A percentile compares a stretch with the other conserved stretches of the same genome.
These are phyloP conservation scores for Dipus sagitta DNA, from an alignment of 2,797 vertebrate species.

Conservation along the genomic window DNA sequence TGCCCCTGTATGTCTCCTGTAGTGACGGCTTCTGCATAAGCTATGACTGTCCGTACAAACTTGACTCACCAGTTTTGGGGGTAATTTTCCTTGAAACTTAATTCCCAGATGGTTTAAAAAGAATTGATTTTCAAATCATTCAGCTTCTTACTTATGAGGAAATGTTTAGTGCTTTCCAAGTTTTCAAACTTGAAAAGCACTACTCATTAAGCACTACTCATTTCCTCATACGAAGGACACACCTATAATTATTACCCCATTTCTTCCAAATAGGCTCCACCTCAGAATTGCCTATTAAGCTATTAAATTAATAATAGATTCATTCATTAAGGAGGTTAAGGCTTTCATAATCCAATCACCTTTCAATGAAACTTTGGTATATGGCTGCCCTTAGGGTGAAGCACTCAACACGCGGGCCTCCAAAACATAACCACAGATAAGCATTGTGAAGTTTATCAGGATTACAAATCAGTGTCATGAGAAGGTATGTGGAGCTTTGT, in stretches of 20 bases:
- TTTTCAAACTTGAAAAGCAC: neutral
- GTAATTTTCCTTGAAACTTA: neutral
- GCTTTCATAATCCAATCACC: neutral
- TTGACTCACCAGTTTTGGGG: neutral
- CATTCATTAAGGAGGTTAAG: neutral
- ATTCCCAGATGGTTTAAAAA: neutral
- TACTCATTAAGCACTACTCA: too few species aligned
- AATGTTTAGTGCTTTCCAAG: neutral
- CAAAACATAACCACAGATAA: neutral
- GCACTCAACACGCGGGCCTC: neutral
- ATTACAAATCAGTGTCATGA: neutral
- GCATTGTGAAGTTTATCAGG: neutral
- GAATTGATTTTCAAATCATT: slow-evolving; percentile 1
- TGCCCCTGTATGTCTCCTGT: neutral
- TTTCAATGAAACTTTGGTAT: neutral
- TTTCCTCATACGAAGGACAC: too few species aligned
- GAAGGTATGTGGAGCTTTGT: neutral
- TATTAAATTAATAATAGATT: neutral
- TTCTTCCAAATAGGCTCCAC: too few species aligned
- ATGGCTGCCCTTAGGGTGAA: neutral
- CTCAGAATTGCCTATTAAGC: too few species aligned
- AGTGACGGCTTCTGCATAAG: neutral
- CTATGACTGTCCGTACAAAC: neutral
- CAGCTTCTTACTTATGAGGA: slow-evolving; percentile 11
- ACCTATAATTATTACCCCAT: too few species aligned